Evolutionary conservation across 2,888 invertebrate species (phyloP).

Genomic region (Leptothorax acervorum): DNA sequence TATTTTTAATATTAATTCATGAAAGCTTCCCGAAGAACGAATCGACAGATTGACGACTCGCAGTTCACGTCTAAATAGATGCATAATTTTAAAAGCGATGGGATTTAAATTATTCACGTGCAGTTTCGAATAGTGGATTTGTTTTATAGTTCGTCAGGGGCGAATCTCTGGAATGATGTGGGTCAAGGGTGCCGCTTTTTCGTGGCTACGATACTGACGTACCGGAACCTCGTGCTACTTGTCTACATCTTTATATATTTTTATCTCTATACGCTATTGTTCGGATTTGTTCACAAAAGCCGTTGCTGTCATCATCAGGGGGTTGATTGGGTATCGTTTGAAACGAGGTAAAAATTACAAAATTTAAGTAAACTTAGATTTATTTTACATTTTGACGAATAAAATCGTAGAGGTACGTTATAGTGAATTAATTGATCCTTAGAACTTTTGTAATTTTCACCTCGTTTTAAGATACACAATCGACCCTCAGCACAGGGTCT

Average conservation of each 20-base stretch:
- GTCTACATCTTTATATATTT: slow-evolving; percentile 47
- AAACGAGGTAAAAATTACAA: too few species aligned
- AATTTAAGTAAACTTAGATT: too few species aligned
- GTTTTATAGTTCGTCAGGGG: too few species aligned
- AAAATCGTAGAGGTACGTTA: too few species aligned
- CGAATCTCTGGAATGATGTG: slow-evolving; percentile 41
- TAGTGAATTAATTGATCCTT: too few species aligned
- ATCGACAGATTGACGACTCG: not conserved
- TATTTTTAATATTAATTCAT: not conserved
- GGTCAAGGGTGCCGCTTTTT: slow-evolving; percentile 52
- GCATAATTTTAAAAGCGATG: not conserved
- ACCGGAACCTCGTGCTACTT: slow-evolving; percentile 71
- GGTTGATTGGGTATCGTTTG: too few species aligned
- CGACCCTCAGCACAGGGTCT: too few species aligned
- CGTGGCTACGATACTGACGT: slow-evolving; percentile 60
- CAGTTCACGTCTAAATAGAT: not conserved
- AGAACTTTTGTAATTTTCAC: too few species aligned
- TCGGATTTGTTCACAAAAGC: not conserved
- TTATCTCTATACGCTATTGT: slow-evolving; percentile 29
- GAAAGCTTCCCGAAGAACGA: not conserved
- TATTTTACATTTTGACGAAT: too few species aligned
- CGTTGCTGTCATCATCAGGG: not conserved
- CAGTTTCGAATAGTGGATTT: not conserved
- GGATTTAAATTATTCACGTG: not conserved
- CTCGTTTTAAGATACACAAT: too few species aligned